These are phyloP conservation scores for Rhizoglyphus robini DNA, from an alignment of 1,140 invertebrate genomes.

Conservation along the genomic window DNA sequence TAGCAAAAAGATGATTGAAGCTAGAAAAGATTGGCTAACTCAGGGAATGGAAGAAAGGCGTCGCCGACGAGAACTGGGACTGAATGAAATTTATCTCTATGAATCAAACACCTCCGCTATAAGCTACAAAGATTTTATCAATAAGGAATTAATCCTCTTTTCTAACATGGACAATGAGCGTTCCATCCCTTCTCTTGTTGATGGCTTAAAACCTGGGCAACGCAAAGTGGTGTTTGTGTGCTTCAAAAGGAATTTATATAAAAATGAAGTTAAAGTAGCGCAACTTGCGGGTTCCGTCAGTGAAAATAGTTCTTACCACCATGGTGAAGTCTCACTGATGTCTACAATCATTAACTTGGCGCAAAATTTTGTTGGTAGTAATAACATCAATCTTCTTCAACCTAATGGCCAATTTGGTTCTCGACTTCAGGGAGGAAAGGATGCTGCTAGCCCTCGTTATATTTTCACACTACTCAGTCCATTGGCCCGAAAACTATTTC, in stretches of 20 bases:
- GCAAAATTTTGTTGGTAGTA: conserved; percentile 95
- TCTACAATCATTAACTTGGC: conserved; percentile 94
- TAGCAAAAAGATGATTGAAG: conserved; percentile 85
- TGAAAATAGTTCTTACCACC: conserved; percentile 95
- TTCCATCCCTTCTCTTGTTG: conserved; percentile 88
- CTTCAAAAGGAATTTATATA: conserved; percentile 87
- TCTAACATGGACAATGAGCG: conserved; percentile 93
- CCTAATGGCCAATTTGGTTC: conserved; percentile 96
- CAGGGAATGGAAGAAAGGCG: conserved; percentile 92
- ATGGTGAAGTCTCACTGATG: conserved; percentile 88
- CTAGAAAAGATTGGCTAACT: conserved; percentile 92
- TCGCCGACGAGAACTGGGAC: conserved; percentile 68
- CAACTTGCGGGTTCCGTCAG: conserved; percentile 94
- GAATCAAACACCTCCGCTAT: conserved; percentile 74
- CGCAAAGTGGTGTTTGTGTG: conserved; percentile 89
- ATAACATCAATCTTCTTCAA: conserved; percentile 91
- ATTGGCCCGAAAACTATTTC: conserved; percentile 68
- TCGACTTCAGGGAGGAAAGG: conserved; percentile 45
- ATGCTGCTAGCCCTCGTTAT: conserved; percentile 92
- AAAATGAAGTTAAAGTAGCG: conserved; percentile 92
- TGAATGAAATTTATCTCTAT: conserved; percentile 79
- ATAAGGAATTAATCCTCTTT: conserved; percentile 92
- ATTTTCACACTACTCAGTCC: conserved; percentile 84
- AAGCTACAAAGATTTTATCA: conserved; percentile 85
- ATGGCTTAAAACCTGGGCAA: conserved; percentile 93